These are phyloP conservation scores for Onychostoma macrolepis DNA, from an alignment of 2,113 vertebrate species.

Conservation along the genomic window DNA sequence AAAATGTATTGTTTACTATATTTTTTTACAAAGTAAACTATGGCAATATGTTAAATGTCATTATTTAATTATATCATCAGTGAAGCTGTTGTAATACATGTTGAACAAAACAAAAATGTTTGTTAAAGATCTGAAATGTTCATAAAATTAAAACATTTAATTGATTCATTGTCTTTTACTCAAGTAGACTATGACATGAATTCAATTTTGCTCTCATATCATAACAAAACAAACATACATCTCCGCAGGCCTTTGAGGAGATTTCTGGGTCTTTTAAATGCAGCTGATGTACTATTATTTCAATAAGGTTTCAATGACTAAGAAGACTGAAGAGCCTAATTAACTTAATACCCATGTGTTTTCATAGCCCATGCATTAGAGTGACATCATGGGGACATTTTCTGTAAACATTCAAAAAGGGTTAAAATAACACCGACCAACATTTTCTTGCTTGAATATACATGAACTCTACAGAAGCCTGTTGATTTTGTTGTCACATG, in stretches of 20 bases:
- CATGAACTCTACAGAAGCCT: not conserved
- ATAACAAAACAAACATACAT: constrained; percentile 10
- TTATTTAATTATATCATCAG: not conserved
- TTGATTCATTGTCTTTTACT: not conserved
- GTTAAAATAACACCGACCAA: not conserved
- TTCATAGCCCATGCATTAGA: not conserved
- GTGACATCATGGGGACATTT: not conserved
- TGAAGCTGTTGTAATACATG: not conserved
- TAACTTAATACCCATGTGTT: not conserved
- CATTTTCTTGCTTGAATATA: not conserved
- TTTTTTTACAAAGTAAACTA: not conserved
- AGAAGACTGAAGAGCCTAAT: not conserved
- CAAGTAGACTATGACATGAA: not conserved
- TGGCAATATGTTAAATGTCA: not conserved
- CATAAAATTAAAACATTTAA: not conserved
- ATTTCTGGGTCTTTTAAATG: not conserved
- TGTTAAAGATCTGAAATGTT: not conserved
- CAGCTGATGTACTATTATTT: not conserved
- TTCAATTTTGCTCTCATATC: not conserved
- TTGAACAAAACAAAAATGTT: not conserved
- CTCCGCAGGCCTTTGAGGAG: not conserved
- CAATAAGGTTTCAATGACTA: not conserved
- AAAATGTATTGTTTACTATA: not conserved
- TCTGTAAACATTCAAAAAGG: constrained; percentile 17
- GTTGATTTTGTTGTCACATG: not conserved